phyloP scores from a whole-genome alignment of 2,888 invertebrate species.

The Fragum whitleyi region DNA sequence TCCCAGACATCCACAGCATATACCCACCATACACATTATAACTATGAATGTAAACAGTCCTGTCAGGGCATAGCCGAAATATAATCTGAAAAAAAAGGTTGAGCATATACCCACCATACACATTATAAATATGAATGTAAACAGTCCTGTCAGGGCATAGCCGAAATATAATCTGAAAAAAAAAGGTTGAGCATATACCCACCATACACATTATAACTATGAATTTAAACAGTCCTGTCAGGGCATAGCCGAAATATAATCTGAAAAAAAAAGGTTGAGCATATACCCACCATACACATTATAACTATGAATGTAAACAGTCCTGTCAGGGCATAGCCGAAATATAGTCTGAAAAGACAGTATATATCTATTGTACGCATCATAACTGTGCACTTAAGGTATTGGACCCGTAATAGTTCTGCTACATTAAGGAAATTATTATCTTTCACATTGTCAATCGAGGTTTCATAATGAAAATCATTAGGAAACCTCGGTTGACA shows the following conservation, averaged over 20 bases:
- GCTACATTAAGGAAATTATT: no score
- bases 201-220: conserved; percentile 66
- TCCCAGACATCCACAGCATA: conserved; percentile 69
- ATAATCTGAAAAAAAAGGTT: conserved; percentile 69
- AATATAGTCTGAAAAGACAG: conserved; percentile 73
- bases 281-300: no score
- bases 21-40: conserved; percentile 64
- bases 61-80: conserved; percentile 72
- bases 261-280: conserved; percentile 38
- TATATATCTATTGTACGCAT: no score
- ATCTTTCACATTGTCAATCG: no score
- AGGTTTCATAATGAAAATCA: no score
- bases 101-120: conserved; percentile 65
- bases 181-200: conserved; percentile 60
- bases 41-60: conserved; percentile 70
- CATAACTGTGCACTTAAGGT: no score
- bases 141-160: conserved; percentile 70
- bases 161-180: conserved; percentile 70
- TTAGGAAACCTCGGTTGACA: no score
- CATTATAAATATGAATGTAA: conserved; percentile 69
- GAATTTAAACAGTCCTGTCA: conserved; percentile 65
- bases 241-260: conserved; percentile 71
- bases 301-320: conserved; percentile 40
- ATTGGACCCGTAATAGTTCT: no score
- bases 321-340: conserved; percentile 72